A percentile compares a stretch with the other conserved stretches of the same genome.
These are phyloP conservation scores for Penaeus vannamei DNA, from an alignment of 1,140 invertebrate genomes.

Conservation along the genomic window DNA sequence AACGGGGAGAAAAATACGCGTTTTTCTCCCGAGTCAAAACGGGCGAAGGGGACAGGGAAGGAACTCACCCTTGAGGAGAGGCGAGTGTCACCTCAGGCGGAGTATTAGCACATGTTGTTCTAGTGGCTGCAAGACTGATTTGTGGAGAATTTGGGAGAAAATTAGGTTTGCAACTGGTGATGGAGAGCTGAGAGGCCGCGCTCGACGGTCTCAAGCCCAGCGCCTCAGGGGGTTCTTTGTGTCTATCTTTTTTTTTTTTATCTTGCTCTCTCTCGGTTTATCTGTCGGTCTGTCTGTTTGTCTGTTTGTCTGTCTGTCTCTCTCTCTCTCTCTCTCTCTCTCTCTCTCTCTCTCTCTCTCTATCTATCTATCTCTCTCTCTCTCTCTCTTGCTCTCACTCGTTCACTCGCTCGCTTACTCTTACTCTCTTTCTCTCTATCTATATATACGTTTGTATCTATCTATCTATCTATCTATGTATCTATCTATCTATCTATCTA, in stretches of 20 bases:
- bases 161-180: conserved; percentile 64
- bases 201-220: no score
- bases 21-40: no score
- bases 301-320: background rate
- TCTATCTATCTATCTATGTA: conserved; percentile 39
- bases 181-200: background rate
- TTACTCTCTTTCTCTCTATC: conserved; percentile 43
- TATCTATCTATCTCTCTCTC: conserved; percentile 27
- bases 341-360: background rate
- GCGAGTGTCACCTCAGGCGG: conserved; percentile 30
- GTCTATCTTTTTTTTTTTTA: background rate
- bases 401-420: conserved; percentile 36
- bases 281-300: background rate
- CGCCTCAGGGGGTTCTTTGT: background rate
- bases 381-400: conserved; percentile 42
- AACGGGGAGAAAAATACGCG: background rate
- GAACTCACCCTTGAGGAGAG: background rate
- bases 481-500: conserved; percentile 52
- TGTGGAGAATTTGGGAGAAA: conserved; percentile 63
- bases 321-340: background rate
- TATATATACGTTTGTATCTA: no score
- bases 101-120: conserved; percentile 65
- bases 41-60: background rate
- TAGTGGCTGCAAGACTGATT: conserved; percentile 64
- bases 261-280: background rate